These are phyloP conservation scores for Coregonus sp. DNA, from an alignment of 2,797 vertebrate species.

Conservation along the genomic window DNA sequence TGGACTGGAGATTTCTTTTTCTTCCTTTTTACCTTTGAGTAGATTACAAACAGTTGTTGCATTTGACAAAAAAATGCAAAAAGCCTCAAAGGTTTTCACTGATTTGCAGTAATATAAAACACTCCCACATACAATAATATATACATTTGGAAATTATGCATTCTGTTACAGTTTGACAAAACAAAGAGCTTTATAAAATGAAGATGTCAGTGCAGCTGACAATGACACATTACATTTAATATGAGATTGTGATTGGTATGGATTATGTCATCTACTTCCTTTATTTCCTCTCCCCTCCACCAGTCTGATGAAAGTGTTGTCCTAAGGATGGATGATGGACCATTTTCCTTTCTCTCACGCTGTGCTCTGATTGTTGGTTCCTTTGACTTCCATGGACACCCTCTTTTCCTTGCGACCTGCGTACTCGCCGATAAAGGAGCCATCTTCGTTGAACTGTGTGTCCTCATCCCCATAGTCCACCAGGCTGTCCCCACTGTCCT, in stretches of 20 bases:
- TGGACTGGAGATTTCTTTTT: conserved; percentile 29
- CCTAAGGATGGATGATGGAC: conserved; percentile 28
- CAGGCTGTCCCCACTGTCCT: conserved; percentile 92
- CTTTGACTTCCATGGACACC: conserved; percentile 84
- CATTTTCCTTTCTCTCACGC: conserved; percentile 63
- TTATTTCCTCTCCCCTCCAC: conserved; percentile 51
- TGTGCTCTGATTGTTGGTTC: conserved; percentile 65
- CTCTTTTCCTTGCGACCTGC: conserved; percentile 87
- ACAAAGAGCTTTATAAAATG: conserved; percentile 66
- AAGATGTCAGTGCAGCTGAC: conserved; percentile 70
- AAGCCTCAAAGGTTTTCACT: conserved; percentile 39
- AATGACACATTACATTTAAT: conserved; percentile 70
- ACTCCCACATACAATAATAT: conserved; percentile 70
- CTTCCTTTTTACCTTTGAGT: conserved; percentile 28
- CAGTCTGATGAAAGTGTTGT: conserved; percentile 55
- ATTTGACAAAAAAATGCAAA: conserved; percentile 42
- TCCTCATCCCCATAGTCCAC: conserved; percentile 95
- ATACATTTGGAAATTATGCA: conserved; percentile 73
- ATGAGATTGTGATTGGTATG: conserved; percentile 59
- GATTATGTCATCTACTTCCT: conserved; percentile 58
- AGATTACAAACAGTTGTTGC: conserved; percentile 57
- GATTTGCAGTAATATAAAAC: conserved; percentile 67
- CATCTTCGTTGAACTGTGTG: conserved; percentile 93
- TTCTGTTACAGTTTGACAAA: conserved; percentile 67
- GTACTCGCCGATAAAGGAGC: conserved; percentile 96